Percentiles rank a stretch among this genome's conserved stretches.
Evolutionary conservation across 2,888 invertebrate species (phyloP).

Genomic region (Drosophila borborema): DNA sequence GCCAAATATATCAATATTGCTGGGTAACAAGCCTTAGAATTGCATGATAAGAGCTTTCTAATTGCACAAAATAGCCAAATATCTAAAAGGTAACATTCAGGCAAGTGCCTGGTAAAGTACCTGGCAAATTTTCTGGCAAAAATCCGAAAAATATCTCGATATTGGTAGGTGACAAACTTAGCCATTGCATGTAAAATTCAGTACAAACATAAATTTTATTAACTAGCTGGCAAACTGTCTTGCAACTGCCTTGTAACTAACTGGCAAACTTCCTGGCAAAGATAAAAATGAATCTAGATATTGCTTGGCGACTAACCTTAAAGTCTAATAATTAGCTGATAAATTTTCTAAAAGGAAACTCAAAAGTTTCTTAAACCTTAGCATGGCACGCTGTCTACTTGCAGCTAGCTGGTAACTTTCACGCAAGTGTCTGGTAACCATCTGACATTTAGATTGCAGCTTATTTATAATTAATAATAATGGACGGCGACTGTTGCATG

Average conservation of each 20-base stretch:
- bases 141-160: fast-evolving
- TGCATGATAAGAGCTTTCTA: too few relatives aligned
- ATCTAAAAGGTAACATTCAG: too few relatives aligned
- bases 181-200: neutral
- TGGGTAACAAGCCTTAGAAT: too few relatives aligned
- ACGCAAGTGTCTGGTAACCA: neutral
- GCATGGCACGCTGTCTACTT: neutral
- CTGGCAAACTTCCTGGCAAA: neutral
- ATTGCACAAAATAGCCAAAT: too few relatives aligned
- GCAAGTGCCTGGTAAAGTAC: neutral
- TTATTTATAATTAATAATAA: conserved; percentile 66
- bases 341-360: neutral
- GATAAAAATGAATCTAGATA: too few relatives aligned
- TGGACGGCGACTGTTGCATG: conserved; percentile 7
- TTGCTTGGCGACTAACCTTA: too few relatives aligned
- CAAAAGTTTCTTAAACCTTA: neutral
- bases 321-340: too few relatives aligned
- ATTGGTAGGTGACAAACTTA: neutral
- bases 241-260: neutral
- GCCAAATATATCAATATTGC: too few relatives aligned
- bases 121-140: neutral
- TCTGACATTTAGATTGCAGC: conserved; percentile 11
- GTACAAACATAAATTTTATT: neutral
- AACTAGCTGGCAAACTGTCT: neutral
- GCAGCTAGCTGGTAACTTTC: neutral